Percentiles rank a stretch among this genome's conserved stretches.
These are phyloP conservation scores for Pseudoips prasinana DNA, from an alignment of 2,888 invertebrate genomes.

Conservation along the genomic window DNA sequence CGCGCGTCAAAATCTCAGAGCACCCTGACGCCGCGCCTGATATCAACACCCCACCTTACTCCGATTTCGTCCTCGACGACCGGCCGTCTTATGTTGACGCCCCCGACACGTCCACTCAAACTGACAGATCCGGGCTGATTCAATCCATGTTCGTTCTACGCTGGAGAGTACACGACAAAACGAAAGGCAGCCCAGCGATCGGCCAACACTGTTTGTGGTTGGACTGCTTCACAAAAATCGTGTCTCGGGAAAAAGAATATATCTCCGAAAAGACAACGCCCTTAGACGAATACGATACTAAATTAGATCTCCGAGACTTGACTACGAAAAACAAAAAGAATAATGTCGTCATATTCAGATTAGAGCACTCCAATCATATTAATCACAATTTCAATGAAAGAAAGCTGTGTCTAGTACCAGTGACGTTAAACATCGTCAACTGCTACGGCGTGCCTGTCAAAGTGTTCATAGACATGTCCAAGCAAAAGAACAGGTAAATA, in stretches of 20 bases:
- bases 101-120: constrained; percentile 33
- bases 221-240: constrained; percentile 79
- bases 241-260: constrained; percentile 65
- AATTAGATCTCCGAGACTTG: constrained; percentile 40
- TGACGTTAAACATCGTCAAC: constrained; percentile 85
- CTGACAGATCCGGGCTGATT: constrained; percentile 52
- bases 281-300: constrained; percentile 55
- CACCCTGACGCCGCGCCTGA: constrained; percentile 45
- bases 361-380: constrained; percentile 81
- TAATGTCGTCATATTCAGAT: constrained; percentile 80
- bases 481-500: constrained; percentile 79
- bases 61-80: constrained; percentile 56
- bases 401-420: constrained; percentile 85
- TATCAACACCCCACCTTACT: constrained; percentile 50
- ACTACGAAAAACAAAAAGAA: constrained; percentile 63
- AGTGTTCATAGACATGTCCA: constrained; percentile 83
- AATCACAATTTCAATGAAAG: constrained; percentile 83
- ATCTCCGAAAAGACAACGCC: constrained; percentile 52
- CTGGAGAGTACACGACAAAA: constrained; percentile 82
- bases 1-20: constrained; percentile 54
- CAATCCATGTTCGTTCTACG: constrained; percentile 71
- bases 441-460: constrained; percentile 82
- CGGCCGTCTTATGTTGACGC: constrained; percentile 49
- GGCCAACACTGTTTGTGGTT: constrained; percentile 88
- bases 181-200: constrained; percentile 78